Conservation (phyloP, 2,888 invertebrate species). For the Phorcus lineatus region DNA sequence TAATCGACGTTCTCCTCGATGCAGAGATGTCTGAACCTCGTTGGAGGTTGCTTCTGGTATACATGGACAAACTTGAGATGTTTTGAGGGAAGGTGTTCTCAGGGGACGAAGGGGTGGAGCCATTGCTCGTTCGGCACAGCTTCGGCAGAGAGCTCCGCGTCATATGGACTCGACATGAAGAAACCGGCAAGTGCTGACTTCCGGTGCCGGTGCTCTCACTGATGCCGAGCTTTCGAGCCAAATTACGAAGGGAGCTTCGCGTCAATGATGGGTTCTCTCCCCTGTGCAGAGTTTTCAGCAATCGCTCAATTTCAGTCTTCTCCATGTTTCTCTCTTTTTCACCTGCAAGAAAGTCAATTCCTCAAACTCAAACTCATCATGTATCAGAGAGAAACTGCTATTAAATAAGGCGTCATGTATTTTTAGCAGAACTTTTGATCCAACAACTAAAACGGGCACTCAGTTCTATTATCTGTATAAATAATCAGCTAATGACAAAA, state of each 20-base stretch:
- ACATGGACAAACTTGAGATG: not conserved
- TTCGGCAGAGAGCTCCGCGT: not conserved
- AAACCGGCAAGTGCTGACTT: not conserved
- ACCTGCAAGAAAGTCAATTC: not conserved
- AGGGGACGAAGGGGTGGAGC: not conserved
- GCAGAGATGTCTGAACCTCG: not conserved
- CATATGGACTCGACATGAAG: not conserved
- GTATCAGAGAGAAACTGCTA: no score
- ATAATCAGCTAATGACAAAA: no score
- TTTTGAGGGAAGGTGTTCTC: not conserved
- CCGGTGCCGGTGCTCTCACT: not conserved
- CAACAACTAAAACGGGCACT: no score
- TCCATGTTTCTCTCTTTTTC: not conserved
- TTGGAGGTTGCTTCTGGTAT: not conserved
- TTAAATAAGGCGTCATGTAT: no score
- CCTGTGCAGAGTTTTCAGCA: not conserved
- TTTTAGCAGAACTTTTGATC: no score
- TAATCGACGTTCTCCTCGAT: no score
- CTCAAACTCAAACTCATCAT: no score
- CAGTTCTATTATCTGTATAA: no score
- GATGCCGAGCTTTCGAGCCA: not conserved
- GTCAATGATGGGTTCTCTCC: not conserved
- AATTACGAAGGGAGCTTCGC: not conserved
- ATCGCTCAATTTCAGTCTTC: not conserved
- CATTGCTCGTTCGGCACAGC: not conserved